Conservation (phyloP, 1,140 invertebrate species). For the Sinella curviseta region DNA sequence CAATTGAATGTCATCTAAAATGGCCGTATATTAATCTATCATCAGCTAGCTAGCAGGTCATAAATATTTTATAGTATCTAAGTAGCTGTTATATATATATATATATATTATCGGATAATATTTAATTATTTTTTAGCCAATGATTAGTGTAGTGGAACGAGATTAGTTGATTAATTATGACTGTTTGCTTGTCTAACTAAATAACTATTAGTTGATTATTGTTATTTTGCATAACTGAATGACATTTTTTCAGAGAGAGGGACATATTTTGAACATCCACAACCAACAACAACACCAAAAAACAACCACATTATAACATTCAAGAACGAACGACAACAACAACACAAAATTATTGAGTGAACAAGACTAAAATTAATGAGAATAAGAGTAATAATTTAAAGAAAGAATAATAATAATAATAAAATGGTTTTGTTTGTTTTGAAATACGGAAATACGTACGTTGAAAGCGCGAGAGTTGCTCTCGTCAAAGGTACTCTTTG, state of each 20-base stretch:
- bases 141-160: too few species aligned
- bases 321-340: not conserved
- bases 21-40: not conserved
- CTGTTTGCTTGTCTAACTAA: too few species aligned
- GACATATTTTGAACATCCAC: too few species aligned
- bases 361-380: not conserved
- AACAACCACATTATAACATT: not conserved
- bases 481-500: slow-evolving; percentile 87
- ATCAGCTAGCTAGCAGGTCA: not conserved
- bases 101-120: too few species aligned
- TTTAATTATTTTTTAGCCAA: too few species aligned
- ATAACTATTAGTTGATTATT: too few species aligned
- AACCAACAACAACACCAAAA: too few species aligned
- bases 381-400: not conserved
- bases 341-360: too few species aligned
- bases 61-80: not conserved
- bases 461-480: slow-evolving; percentile 84
- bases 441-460: slow-evolving; percentile 60
- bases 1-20: not conserved
- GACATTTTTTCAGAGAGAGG: too few species aligned
- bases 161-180: too few species aligned
- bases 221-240: too few species aligned
- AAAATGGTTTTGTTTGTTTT: not conserved
- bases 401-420: not conserved
- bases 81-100: not conserved